Base-by-base conservation (phyloP, 2,888 invertebrate species). In the Drosophila demipolita region DNA sequence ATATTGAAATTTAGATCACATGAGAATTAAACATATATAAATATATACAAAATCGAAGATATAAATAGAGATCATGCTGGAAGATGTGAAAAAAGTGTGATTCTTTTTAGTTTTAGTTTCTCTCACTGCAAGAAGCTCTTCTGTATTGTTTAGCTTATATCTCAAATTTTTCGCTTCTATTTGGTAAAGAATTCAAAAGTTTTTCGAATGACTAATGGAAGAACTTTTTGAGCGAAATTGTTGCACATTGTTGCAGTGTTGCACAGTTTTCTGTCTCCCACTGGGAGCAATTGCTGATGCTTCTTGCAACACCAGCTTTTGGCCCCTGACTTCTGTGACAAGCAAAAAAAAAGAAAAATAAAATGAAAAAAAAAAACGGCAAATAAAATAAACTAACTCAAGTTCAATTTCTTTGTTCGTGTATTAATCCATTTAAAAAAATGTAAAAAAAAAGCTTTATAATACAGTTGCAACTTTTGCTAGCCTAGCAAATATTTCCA, bases 401-500 rank as follows among this genome's bases (percentile, higher is more conserved):
- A 82, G 84, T 82, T 84, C 82, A 82, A 74, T 77, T 82, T 82
- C 69, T 67, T 76, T 73, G 80, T 79, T 79, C 79, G 68, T 81
- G 68, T 60, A 81, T 83, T 80, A 72, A 75, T 75, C 64, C 66
- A 66, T 65, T 79, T 64, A 61, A 66, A 67, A 73, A 60, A 66
- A 50, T 38, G 23, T 26, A 36, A 40, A 7, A 40, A 76, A 64
- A 58, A 40, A 67, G 2, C 68, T 69, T 66, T 72, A 74, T 73
- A 76, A 80, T 66, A 70, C 81, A 81, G 73, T 72, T 75, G 53
- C 64, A 78, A 83, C 61, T 83, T 83, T 75, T 76, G 81, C 82
- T 78, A 69, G 83, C 50, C 78, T 80, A 66, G 78, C 73, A 40
- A 66, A 72, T 76, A 76, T 69, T 54, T 32, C 42, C 67, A 69